These are phyloP conservation scores for Leptopilina boulardi DNA, from an alignment of 1,140 invertebrate species.

Conservation along the genomic window DNA sequence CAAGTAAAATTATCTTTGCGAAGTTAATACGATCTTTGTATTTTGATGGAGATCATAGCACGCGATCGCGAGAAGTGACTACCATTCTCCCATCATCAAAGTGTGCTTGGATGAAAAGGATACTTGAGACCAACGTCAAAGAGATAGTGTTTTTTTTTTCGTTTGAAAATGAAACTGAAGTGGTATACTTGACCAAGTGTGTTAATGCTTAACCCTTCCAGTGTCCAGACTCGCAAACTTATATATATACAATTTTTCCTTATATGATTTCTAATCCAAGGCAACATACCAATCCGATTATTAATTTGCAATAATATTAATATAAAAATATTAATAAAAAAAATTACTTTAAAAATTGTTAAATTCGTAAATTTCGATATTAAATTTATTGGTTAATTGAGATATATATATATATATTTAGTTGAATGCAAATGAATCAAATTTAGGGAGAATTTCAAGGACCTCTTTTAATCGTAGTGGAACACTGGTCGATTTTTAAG, in stretches of 20 bases:
- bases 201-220: slow-evolving; percentile 26
- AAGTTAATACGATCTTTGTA: slow-evolving; percentile 13
- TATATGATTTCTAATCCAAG: background rate
- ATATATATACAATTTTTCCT: background rate
- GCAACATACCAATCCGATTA: slow-evolving; percentile 4
- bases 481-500: no score
- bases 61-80: slow-evolving; percentile 28
- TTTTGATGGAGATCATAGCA: slow-evolving; percentile 25
- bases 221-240: slow-evolving; percentile 2
- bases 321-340: no score
- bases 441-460: no score
- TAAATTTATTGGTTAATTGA: no score
- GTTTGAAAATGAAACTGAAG: slow-evolving; percentile 24
- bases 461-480: no score
- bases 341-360: no score
- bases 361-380: no score
- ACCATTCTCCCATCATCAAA: slow-evolving; percentile 28
- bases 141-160: slow-evolving; percentile 27
- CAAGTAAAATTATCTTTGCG: background rate
- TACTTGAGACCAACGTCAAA: slow-evolving; percentile 25
- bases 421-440: no score
- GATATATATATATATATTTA: no score
- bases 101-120: slow-evolving; percentile 28
- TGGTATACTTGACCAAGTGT: slow-evolving; percentile 29
- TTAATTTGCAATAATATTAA: background rate